Base-by-base conservation (phyloP, 2,797 vertebrate species). In the Danio aesculapii region DNA sequence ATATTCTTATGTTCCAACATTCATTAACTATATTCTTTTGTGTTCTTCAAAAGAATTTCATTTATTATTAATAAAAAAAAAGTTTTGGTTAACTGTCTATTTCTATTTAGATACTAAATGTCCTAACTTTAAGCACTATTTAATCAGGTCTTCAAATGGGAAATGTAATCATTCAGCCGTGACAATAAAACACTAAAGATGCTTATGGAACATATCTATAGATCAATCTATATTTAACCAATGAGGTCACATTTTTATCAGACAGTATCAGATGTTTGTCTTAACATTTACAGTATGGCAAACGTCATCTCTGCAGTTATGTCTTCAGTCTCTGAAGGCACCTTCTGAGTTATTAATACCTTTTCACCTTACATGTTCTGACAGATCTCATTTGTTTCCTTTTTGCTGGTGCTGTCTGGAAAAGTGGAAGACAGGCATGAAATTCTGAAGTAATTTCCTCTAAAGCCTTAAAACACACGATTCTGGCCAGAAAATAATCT, bases 401-500 rank as follows among this genome's bases (percentile, higher is more conserved):
- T 6, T 7, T 12, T 64, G 46, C n/a, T 70, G 12, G 10, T 3
- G 9, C 47, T 52, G 8, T 79, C 30, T 52, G 47, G 16, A 43
- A 61, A 68, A 52, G 10, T 47, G 81, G 66, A 71, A 72, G 79
- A 21, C 66, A 70, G 59, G 67, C 55, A 71, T 43, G 16, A 82
- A 82, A 69, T 49, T 68, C 62, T 30, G 19, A 82, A 88, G 86
- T 77, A 82, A 84, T 86, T 77, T 53, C 47, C 86, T 66, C 84
- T 76, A 91, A 86, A 67, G 77, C 46, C 4, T 75, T 86, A 87
- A 81, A 89, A 86, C 80, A 84, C 77, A 46, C 71, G 81, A 85
- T 88, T 30, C 75, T 84, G 44, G 11, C 30, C 80, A 77, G 52
- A 69, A 83, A 69, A 83, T 79, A 88, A 86, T 85, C 84, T 82